A percentile compares a stretch with the other conserved stretches of the same genome.
Conservation (phyloP, 2,888 invertebrate species). For the Himalopsyche tibetana region DNA sequence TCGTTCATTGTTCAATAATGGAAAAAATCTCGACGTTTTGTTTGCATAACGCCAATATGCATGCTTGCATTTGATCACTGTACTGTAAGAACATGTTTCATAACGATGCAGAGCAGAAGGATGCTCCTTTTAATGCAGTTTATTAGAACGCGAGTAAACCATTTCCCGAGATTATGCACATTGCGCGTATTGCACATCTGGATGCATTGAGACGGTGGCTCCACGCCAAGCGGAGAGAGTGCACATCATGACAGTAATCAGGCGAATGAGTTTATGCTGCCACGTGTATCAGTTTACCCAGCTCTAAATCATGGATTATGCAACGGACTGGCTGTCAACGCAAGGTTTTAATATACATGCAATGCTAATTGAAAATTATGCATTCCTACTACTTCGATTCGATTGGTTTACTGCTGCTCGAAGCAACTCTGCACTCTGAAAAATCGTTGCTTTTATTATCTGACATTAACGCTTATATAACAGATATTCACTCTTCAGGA, state of each 20-base stretch:
- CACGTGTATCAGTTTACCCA: neutral
- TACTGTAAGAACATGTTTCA: neutral
- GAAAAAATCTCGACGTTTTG: no score
- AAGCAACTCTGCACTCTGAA: no score
- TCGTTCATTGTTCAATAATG: no score
- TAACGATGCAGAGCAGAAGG: neutral
- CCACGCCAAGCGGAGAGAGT: neutral
- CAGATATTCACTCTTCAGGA: no score
- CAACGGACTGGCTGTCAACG: neutral
- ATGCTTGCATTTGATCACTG: neutral
- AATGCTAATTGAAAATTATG: neutral
- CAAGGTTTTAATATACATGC: neutral
- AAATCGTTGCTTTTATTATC: no score
- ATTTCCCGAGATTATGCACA: neutral
- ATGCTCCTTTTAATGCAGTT: constrained; percentile 11
- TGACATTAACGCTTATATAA: no score
- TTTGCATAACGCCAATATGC: neutral
- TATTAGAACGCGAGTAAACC: constrained; percentile 2
- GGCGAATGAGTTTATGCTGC: neutral
- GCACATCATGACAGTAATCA: neutral
- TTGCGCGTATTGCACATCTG: neutral
- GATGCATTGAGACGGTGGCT: neutral
- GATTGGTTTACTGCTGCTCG: neutral
- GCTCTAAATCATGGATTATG: neutral
- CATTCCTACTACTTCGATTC: neutral